Evolutionary conservation across 53 echinoderm and acorn worm genomes (phyloP).

Genomic region (Arbacia lixula): DNA sequence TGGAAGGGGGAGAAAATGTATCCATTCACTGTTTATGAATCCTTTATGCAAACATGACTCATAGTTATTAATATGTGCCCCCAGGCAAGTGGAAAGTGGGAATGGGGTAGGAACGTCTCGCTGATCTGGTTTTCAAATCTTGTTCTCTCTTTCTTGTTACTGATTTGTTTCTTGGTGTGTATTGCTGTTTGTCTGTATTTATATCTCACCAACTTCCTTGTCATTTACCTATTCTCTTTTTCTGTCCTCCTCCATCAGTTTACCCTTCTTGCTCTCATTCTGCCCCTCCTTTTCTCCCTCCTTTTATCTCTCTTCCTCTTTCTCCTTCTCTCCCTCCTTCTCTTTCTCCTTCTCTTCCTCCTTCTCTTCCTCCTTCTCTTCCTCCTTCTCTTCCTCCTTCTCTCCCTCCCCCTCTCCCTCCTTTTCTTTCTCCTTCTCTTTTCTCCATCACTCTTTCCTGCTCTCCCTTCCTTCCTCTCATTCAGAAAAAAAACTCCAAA

Average conservation of each 20-base stretch:
- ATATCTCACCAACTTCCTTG: background rate
- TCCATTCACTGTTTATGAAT: slow-evolving; percentile 49
- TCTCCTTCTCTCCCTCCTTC: background rate
- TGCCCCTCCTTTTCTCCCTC: background rate
- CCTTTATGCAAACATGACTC: slow-evolving; percentile 57
- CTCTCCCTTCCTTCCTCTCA: background rate
- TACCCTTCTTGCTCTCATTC: background rate
- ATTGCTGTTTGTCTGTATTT: background rate
- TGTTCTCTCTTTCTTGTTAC: background rate
- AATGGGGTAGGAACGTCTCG: too few species aligned
- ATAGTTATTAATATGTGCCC: slow-evolving; percentile 30
- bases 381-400: background rate
- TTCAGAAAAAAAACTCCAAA: too few species aligned
- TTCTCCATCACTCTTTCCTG: background rate
- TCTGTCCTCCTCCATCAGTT: background rate
- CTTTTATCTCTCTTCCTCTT: background rate
- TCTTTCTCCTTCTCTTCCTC: background rate
- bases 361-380: background rate
- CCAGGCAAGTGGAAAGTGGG: background rate
- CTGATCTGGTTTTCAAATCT: too few species aligned
- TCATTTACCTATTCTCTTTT: background rate
- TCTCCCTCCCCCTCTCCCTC: background rate
- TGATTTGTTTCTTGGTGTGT: background rate
- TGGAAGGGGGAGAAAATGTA: slow-evolving; percentile 9
- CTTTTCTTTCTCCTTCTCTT: background rate